phyloP scores from a whole-genome alignment of 2,113 vertebrate species.

The Electrona antarctica region DNA sequence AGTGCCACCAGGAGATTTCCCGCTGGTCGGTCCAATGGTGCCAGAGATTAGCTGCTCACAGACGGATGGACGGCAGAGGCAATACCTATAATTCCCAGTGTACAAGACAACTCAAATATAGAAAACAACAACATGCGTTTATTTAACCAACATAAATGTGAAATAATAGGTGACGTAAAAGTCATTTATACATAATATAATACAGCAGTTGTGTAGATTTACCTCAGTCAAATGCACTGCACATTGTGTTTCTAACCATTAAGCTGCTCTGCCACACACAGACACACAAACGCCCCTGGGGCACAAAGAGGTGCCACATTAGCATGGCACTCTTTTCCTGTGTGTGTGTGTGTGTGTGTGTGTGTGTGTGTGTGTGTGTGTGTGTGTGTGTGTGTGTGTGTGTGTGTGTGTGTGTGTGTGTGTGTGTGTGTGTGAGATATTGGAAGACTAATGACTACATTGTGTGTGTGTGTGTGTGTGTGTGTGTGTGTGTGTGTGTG shows the following conservation, averaged over 20 bases:
- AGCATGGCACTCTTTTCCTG: conserved; percentile 49
- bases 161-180: too few relatives aligned
- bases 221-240: too few relatives aligned
- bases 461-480: conserved; percentile 59
- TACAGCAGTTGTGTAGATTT: neutral
- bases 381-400: conserved; percentile 9
- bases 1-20: too few relatives aligned
- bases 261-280: conserved; percentile 1
- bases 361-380: conserved; percentile 39
- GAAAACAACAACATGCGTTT: too few relatives aligned
- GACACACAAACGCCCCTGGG: conserved; percentile 22
- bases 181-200: too few relatives aligned
- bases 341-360: conserved; percentile 19
- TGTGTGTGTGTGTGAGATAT: neutral
- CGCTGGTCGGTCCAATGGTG: too few relatives aligned
- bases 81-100: too few relatives aligned
- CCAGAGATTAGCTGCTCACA: too few relatives aligned
- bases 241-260: neutral
- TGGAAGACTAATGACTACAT: conserved; percentile 61
- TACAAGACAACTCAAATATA: too few relatives aligned
- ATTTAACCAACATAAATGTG: too few relatives aligned
- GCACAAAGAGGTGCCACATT: conserved; percentile 48
- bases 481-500: conserved; percentile 35
- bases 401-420: conserved; percentile 24
- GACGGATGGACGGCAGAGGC: too few relatives aligned